phyloP scores from a whole-genome alignment of 2,113 vertebrate genomes.

The Plecotus auritus region DNA sequence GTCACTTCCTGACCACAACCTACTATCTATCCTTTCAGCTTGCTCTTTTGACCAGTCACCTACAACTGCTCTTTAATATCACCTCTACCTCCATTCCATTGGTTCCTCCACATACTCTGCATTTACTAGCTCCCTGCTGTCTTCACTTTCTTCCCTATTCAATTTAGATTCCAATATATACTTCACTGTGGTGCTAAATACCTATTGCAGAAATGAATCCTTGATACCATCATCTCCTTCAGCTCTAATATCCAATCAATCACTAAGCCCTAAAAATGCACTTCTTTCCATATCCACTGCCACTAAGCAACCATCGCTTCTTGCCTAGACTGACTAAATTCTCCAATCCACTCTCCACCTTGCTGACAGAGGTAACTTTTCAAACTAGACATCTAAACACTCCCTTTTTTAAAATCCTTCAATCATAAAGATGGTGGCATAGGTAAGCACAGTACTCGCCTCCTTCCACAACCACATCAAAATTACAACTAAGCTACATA shows the following conservation, averaged over 20 bases:
- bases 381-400: neutral
- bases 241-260: neutral
- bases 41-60: neutral
- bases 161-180: neutral
- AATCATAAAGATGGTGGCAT: neutral
- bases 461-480: no score
- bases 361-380: neutral
- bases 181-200: slow-evolving; percentile 2
- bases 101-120: neutral
- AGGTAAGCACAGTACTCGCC: no score
- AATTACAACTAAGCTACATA: no score
- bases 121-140: neutral
- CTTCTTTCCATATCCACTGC: neutral
- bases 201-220: neutral
- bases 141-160: slow-evolving; percentile 9
- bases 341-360: neutral
- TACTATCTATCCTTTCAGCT: neutral
- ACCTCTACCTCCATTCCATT: neutral
- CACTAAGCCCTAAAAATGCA: neutral
- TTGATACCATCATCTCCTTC: neutral
- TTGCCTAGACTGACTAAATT: slow-evolving; percentile 12
- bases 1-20: neutral
- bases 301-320: neutral
- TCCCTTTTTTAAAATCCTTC: neutral
- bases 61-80: neutral